Percentiles rank a stretch among this genome's conserved stretches.
Conservation (phyloP, 2,797 vertebrate genomes). For the Calcarius lapponicus region DNA sequence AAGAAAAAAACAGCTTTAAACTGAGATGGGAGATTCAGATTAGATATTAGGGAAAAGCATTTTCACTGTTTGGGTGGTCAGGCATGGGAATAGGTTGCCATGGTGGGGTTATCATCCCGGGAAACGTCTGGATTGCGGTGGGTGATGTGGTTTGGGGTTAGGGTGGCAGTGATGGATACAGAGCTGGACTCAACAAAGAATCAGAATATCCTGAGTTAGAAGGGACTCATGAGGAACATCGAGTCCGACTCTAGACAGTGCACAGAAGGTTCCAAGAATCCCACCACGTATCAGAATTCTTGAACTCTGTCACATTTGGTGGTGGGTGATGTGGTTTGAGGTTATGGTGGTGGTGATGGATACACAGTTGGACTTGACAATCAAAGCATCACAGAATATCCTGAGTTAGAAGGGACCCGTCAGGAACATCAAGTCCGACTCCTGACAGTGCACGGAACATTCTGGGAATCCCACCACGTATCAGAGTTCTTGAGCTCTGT, state of each 20-base stretch:
- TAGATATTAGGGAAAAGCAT: not conserved
- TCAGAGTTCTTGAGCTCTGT: too few relatives aligned
- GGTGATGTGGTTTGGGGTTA: not conserved
- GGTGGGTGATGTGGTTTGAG: not conserved
- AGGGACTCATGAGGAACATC: rapidly evolving
- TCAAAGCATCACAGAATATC: not conserved
- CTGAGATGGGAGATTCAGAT: not conserved
- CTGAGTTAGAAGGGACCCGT: rapidly evolving
- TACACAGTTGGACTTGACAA: rapidly evolving
- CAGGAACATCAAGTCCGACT: rapidly evolving
- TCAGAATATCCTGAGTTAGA: rapidly evolving
- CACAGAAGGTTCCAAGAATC: not conserved
- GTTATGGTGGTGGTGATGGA: rapidly evolving
- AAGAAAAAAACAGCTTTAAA: not conserved
- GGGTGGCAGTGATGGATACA: rapidly evolving
- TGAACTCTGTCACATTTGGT: too few relatives aligned
- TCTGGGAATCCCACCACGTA: rapidly evolving
- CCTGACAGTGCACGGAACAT: rapidly evolving
- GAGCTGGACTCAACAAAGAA: rapidly evolving
- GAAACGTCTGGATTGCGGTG: rapidly evolving
- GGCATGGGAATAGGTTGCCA: rapidly evolving
- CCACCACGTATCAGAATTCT: rapidly evolving
- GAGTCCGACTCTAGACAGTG: rapidly evolving
- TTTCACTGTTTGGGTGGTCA: not conserved
- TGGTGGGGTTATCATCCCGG: too few relatives aligned